Percentiles rank a stretch among this genome's conserved stretches.
phyloP scores from a whole-genome alignment of 2,113 vertebrate genomes.

The Paramormyrops kingsleyae region DNA sequence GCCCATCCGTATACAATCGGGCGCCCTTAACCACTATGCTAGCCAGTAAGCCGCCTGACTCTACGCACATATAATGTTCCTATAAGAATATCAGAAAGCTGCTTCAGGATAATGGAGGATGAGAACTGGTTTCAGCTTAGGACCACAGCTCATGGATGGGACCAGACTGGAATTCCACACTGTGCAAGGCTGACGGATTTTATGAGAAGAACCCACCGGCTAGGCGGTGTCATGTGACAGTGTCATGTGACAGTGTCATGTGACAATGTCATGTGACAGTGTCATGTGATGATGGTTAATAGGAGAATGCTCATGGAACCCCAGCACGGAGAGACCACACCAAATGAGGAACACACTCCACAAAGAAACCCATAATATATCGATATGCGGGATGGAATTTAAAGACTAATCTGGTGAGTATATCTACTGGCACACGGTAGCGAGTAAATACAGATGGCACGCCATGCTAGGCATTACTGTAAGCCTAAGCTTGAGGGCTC shows the following conservation, averaged over 20 bases:
- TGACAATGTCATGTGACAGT: background rate
- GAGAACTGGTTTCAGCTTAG: background rate
- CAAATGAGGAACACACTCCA: background rate
- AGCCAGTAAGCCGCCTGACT: background rate
- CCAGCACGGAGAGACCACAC: background rate
- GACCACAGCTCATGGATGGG: background rate
- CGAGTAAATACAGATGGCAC: background rate
- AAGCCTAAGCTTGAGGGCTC: background rate
- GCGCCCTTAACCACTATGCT: background rate
- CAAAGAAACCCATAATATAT: background rate
- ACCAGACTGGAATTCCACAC: background rate
- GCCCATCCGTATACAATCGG: background rate
- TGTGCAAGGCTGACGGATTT: background rate
- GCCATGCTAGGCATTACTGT: background rate
- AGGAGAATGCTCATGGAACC: background rate
- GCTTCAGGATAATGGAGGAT: background rate
- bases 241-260: background rate
- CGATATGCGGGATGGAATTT: background rate
- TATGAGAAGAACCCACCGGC: background rate
- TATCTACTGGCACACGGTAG: background rate
- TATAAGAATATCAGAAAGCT: background rate
- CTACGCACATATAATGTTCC: background rate
- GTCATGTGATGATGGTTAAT: background rate
- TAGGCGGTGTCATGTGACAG: background rate
- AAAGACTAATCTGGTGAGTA: background rate